Evolutionary conservation across 2,797 vertebrate species (phyloP).

Genomic region (Gambelia wislizenii): DNA sequence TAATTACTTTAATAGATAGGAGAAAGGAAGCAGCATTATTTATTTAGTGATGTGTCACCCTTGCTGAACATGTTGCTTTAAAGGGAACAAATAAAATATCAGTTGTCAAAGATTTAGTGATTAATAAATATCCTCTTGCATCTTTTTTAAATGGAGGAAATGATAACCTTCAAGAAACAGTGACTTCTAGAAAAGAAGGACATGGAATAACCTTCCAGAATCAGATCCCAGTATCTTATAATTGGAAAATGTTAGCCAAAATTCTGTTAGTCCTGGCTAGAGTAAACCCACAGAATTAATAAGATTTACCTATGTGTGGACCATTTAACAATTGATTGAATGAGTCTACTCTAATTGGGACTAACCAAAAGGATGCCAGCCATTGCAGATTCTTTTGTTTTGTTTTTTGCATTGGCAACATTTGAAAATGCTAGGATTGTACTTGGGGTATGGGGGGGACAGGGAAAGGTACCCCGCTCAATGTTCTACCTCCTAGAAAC

Average conservation of each 20-base stretch:
- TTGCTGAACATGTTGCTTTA: not conserved
- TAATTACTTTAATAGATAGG: constrained; percentile 43
- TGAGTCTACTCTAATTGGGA: too few relatives aligned
- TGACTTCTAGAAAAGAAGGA: not conserved
- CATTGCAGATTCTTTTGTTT: too few relatives aligned
- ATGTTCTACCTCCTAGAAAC: not conserved
- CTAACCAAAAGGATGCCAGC: too few relatives aligned
- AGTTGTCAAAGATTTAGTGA: not conserved
- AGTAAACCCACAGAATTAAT: too few relatives aligned
- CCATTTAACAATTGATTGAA: too few relatives aligned
- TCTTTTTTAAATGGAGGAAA: not conserved
- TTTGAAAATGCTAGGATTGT: not conserved
- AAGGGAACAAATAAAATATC: not conserved
- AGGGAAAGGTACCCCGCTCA: not conserved
- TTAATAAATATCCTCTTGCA: not conserved
- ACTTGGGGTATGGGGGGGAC: too few relatives aligned
- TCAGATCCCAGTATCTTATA: not conserved
- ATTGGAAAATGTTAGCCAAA: too few relatives aligned
- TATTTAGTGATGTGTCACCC: not conserved
- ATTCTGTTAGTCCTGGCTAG: too few relatives aligned
- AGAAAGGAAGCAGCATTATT: not conserved
- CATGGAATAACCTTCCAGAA: not conserved
- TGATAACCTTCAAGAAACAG: not conserved
- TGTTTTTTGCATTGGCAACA: not conserved
- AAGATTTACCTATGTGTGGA: too few relatives aligned